phyloP scores from a whole-genome alignment of 1,140 invertebrate genomes.

The Eubasilissa regina region DNA sequence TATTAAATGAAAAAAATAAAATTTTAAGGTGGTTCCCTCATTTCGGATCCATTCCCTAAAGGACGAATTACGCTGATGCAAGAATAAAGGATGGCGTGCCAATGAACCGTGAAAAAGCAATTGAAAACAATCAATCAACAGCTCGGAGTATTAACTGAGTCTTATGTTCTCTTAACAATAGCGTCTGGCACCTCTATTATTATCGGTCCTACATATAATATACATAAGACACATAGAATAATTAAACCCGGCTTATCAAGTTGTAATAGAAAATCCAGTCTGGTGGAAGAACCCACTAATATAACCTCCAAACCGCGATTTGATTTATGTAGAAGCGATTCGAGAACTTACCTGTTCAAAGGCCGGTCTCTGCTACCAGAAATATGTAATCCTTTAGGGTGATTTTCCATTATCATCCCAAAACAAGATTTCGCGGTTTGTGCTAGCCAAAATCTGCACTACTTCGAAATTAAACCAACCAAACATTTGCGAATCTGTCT shows the following conservation, averaged over 20 bases:
- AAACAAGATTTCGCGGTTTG: conserved; percentile 23
- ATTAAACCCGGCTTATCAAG: conserved; percentile 50
- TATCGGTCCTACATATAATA: no score
- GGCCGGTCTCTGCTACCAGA: neutral
- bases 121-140: no score
- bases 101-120: no score
- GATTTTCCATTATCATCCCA: conserved; percentile 18
- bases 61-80: no score
- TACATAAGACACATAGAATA: no score
- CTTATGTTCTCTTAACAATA: no score
- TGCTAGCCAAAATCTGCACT: conserved; percentile 4
- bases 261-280: conserved; percentile 57
- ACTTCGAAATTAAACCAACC: conserved; percentile 6
- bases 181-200: no score
- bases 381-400: conserved; percentile 16
- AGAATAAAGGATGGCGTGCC: no score
- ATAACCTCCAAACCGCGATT: conserved; percentile 50
- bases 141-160: no score
- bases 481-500: neutral
- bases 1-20: no score
- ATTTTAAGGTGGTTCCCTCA: no score
- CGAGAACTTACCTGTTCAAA: neutral
- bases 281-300: conserved; percentile 58
- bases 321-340: conserved; percentile 55
- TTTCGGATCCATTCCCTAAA: no score